These are phyloP conservation scores for Strigamia transsilvanica DNA, from an alignment of 2,888 invertebrate genomes.

Conservation along the genomic window DNA sequence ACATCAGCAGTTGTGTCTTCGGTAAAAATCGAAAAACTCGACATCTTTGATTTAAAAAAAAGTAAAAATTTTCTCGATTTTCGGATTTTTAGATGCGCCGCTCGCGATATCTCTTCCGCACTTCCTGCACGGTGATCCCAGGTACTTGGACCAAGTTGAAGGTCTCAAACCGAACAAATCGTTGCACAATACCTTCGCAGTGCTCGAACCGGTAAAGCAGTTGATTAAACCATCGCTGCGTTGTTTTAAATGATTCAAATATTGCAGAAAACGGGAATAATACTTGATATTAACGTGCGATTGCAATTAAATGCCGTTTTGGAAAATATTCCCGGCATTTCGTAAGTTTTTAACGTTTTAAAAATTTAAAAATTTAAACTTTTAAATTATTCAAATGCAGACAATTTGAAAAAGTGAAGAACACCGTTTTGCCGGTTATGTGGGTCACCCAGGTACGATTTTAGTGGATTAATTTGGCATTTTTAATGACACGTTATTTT, in stretches of 20 bases:
- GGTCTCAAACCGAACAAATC: conserved; percentile 53
- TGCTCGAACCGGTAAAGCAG: conserved; percentile 25
- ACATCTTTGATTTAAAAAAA: too few species aligned
- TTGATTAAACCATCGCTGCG: neutral
- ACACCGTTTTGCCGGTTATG: neutral
- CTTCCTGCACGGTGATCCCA: conserved; percentile 52
- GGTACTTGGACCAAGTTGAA: conserved; percentile 34
- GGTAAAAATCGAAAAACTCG: conserved; percentile 23
- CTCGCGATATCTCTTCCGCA: conserved; percentile 55
- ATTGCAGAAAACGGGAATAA: conserved; percentile 24
- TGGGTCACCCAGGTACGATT: conserved; percentile 29
- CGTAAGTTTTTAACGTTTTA: conserved; percentile 20
- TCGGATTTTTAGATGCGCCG: conserved; percentile 52
- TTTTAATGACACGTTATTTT: neutral
- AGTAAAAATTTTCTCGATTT: neutral
- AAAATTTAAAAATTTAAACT: too few species aligned
- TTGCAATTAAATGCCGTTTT: conserved; percentile 37
- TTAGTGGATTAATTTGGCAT: neutral
- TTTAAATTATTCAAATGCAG: conserved; percentile 10
- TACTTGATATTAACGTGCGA: neutral
- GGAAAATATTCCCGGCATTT: conserved; percentile 39
- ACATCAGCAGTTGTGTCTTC: conserved; percentile 53
- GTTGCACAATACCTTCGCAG: conserved; percentile 45
- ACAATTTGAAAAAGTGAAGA: conserved; percentile 20
- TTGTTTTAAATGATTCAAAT: neutral